These are phyloP conservation scores for Terebella lapidaria DNA, from an alignment of 2,888 invertebrate genomes.

Conservation along the genomic window DNA sequence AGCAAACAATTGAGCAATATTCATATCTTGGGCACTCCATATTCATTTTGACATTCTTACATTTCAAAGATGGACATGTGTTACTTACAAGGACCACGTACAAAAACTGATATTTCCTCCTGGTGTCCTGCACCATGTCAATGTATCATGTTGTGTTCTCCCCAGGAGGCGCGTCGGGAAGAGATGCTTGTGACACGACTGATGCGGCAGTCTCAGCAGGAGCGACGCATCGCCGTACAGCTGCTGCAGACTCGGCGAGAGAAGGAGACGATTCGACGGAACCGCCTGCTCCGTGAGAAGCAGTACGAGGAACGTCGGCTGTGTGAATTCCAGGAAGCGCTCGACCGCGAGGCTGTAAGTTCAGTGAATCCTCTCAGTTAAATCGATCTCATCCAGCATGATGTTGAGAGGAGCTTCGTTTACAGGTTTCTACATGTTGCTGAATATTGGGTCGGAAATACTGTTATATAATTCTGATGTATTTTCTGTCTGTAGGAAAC, in stretches of 20 bases:
- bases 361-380: no score
- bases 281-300: slow-evolving; percentile 45
- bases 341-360: slow-evolving; percentile 49
- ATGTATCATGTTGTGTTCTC: background rate
- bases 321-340: slow-evolving; percentile 50
- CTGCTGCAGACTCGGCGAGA: slow-evolving; percentile 51
- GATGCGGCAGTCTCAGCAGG: slow-evolving; percentile 53
- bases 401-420: no score
- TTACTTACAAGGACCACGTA: no score
- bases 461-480: no score
- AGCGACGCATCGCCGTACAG: slow-evolving; percentile 51
- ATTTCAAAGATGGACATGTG: no score
- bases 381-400: no score
- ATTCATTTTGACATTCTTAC: background rate
- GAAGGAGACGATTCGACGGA: slow-evolving; percentile 48
- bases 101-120: no score
- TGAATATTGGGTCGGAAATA: no score
- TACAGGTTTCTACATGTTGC: no score
- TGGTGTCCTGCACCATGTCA: no score
- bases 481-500: no score
- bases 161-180: slow-evolving; percentile 47
- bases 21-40: background rate
- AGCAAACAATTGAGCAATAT: no score
- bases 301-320: slow-evolving; percentile 47
- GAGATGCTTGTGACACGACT: slow-evolving; percentile 50